Conservation (phyloP, 2,888 invertebrate species). For the Chrysolina haemoptera region DNA sequence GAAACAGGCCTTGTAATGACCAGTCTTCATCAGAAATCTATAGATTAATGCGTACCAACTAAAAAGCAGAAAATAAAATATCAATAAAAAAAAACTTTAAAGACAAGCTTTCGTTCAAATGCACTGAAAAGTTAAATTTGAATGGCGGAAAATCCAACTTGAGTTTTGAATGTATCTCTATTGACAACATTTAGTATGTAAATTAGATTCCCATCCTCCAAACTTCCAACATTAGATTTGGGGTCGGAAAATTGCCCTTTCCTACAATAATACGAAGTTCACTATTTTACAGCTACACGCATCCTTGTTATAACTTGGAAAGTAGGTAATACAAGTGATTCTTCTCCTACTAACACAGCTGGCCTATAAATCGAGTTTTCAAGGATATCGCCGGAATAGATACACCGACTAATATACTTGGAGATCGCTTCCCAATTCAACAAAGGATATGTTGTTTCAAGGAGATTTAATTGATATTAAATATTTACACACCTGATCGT, state of each 20-base stretch:
- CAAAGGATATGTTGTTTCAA: neutral
- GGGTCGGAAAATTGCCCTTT: slow-evolving; percentile 22
- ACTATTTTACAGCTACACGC: slow-evolving; percentile 29
- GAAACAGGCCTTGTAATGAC: too few species aligned
- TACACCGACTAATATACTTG: neutral
- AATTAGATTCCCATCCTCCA: slow-evolving; percentile 37
- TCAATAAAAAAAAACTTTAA: too few species aligned
- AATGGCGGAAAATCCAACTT: slow-evolving; percentile 29
- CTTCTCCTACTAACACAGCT: slow-evolving; percentile 24
- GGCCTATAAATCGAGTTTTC: slow-evolving; percentile 14
- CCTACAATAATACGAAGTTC: slow-evolving; percentile 26
- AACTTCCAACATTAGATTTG: slow-evolving; percentile 31
- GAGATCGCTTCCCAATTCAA: neutral
- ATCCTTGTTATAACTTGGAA: slow-evolving; percentile 15
- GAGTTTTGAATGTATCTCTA: slow-evolving; percentile 20
- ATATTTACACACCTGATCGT: slow-evolving; percentile 9
- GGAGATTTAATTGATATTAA: slow-evolving; percentile 15
- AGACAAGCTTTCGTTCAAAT: too few species aligned
- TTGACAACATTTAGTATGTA: slow-evolving; percentile 41
- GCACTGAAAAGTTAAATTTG: too few species aligned
- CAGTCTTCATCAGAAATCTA: too few species aligned
- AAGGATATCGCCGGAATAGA: neutral
- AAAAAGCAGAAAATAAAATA: too few species aligned
- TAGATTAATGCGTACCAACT: too few species aligned
- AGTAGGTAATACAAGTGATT: slow-evolving; percentile 30